Base-by-base conservation (phyloP, 2,113 vertebrate species). In the Sapajus apella region DNA sequence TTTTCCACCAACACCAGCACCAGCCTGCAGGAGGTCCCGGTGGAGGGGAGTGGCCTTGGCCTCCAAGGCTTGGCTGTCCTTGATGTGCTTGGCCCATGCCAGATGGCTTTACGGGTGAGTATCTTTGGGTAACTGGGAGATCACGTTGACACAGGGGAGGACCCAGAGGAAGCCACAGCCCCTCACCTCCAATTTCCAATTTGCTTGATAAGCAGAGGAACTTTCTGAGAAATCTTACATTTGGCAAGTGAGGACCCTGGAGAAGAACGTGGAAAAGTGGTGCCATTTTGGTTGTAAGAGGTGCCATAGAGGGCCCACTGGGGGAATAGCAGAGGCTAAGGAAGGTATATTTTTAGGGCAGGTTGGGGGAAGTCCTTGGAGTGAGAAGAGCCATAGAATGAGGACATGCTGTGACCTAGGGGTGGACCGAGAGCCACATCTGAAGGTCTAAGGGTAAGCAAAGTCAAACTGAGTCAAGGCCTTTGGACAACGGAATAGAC, bases 51-150 rank as follows among this genome's bases (percentile, higher is more conserved):
- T 58, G 98, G 99, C 68, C 94, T 99, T 56, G 97, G 98, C 77
- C 96, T 99, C 86, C 99, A 99, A 96, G 99, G 99, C 86, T 97
- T 98, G 87, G 98, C 98, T 84, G 97, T 99, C 77, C 97, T 99
- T 5, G 98, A 99, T 2, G 98, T 98, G 8, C 14, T 99, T 84
- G 99, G 99, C 73, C 98, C 98, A 7, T 99, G 99, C 97, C 99
- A 98, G 55, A 96, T 99, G 90, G 98, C 98, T 96, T 98, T 99
- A 98, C 97, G 98, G 98, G 99, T 99, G 84, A 98, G 98, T 98
- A 76, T 95, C 61, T 50, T 82, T 79, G 47, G 68, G 92, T 68
- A 0, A 10, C 27, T 1, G 3, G 27, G 75, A 52, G 30, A 16
- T 75, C 14, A 25, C 0, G 0, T 0, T 55, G 68, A 66, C 13